phyloP scores from a whole-genome alignment of 1,140 invertebrate species.

The Pseudomyrmex flavicornis region DNA sequence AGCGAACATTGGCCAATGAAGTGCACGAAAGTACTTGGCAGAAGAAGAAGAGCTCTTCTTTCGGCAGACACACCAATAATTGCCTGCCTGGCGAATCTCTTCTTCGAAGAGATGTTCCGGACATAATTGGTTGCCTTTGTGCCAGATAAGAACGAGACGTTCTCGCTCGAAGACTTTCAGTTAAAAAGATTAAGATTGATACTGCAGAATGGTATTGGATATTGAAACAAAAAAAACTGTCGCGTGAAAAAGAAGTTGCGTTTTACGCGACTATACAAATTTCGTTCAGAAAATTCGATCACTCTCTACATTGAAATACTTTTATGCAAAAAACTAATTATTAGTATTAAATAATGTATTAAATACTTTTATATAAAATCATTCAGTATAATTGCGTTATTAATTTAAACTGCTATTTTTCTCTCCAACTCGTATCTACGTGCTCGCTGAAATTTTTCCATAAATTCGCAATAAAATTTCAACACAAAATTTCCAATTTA shows the following conservation, averaged over 20 bases:
- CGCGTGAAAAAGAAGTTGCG: neutral
- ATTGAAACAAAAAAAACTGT: constrained; percentile 7
- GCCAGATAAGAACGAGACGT: constrained; percentile 30
- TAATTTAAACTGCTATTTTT: too few relatives aligned
- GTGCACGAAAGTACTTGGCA: constrained; percentile 27
- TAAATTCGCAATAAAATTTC: neutral
- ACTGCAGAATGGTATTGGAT: constrained; percentile 13
- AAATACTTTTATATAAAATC: too few relatives aligned
- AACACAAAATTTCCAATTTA: neutral
- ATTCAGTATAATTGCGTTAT: too few relatives aligned
- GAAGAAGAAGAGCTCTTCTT: constrained; percentile 41
- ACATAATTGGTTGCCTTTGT: constrained; percentile 73
- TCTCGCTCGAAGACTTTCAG: constrained; percentile 31
- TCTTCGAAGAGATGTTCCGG: constrained; percentile 53
- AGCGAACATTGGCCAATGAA: constrained; percentile 30
- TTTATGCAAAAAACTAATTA: too few relatives aligned
- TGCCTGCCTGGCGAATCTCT: constrained; percentile 61
- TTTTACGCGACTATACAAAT: too few relatives aligned
- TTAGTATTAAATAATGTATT: too few relatives aligned
- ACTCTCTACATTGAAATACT: too few relatives aligned
- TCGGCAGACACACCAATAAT: constrained; percentile 64
- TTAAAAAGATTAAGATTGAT: constrained; percentile 53
- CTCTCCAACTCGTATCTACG: too few relatives aligned
- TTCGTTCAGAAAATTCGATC: too few relatives aligned
- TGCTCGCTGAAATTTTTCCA: too few relatives aligned